phyloP scores from a whole-genome alignment of 2,888 invertebrate genomes.

The Sabellastarte sp. region DNA sequence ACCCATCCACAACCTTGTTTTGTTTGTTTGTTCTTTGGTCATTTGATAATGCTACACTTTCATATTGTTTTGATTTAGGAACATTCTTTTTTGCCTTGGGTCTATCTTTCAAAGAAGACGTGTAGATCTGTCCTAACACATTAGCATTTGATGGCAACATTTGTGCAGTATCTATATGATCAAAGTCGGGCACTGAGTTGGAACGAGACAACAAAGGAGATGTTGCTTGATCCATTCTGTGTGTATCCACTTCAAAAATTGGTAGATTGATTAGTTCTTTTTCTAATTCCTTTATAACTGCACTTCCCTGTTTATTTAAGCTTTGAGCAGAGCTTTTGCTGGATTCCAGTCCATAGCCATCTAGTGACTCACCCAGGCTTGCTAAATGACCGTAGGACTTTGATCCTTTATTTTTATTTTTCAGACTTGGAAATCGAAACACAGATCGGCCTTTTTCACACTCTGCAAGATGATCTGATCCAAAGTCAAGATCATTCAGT shows the following conservation, averaged over 20 bases:
- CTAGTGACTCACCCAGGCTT: conserved; percentile 12
- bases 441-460: conserved; percentile 13
- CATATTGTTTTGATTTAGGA: too few relatives aligned
- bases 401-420: conserved; percentile 48
- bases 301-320: conserved; percentile 1
- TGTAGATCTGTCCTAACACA: too few relatives aligned
- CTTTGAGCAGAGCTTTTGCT: conserved; percentile 5
- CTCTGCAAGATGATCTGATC: not conserved
- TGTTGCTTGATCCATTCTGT: conserved; percentile 39
- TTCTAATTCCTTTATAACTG: conserved; percentile 64
- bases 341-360: conserved; percentile 6
- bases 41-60: too few relatives aligned
- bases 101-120: too few relatives aligned
- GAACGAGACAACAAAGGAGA: conserved; percentile 54
- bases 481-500: not conserved
- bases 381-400: conserved; percentile 49
- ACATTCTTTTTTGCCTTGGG: too few relatives aligned
- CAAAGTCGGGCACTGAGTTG: conserved; percentile 48
- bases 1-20: too few relatives aligned
- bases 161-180: too few relatives aligned
- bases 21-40: too few relatives aligned
- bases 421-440: conserved; percentile 58
- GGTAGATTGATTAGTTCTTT: conserved; percentile 66
- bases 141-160: too few relatives aligned
- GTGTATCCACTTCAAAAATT: conserved; percentile 54